Percentiles rank a stretch among this genome's conserved stretches.
Evolutionary conservation across 2,888 invertebrate species (phyloP).

Genomic region (Rotaria magnacalcarata): DNA sequence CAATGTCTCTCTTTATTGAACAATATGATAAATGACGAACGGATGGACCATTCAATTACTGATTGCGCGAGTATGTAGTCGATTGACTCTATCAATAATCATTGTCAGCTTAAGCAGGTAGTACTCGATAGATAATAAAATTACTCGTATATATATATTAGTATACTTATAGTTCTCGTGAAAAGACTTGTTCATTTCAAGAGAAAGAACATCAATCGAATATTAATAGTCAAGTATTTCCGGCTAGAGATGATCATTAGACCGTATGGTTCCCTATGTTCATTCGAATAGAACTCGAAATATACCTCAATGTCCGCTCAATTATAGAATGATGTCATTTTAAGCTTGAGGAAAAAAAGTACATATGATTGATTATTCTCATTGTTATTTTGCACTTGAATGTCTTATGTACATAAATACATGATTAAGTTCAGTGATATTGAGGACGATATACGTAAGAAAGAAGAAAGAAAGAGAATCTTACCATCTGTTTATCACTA

Average conservation of each 20-base stretch:
- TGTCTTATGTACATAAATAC: neutral
- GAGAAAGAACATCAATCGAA: neutral
- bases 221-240: neutral
- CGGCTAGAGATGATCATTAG: neutral
- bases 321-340: neutral
- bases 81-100: neutral
- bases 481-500: neutral
- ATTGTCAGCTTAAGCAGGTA: neutral
- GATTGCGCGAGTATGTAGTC: neutral
- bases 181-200: neutral
- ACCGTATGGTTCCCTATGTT: neutral
- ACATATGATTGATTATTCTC: neutral
- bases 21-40: conserved; percentile 25
- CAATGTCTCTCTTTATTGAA: conserved; percentile 17
- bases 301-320: neutral
- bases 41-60: neutral
- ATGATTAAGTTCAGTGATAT: neutral
- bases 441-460: neutral
- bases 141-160: neutral
- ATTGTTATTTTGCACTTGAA: conserved; percentile 16
- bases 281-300: neutral
- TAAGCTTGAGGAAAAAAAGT: neutral
- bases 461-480: neutral
- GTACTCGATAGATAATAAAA: neutral
- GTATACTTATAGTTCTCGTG: neutral